Conservation (phyloP, 2,888 invertebrate species). For the Cataglyphis altisquamis region DNA sequence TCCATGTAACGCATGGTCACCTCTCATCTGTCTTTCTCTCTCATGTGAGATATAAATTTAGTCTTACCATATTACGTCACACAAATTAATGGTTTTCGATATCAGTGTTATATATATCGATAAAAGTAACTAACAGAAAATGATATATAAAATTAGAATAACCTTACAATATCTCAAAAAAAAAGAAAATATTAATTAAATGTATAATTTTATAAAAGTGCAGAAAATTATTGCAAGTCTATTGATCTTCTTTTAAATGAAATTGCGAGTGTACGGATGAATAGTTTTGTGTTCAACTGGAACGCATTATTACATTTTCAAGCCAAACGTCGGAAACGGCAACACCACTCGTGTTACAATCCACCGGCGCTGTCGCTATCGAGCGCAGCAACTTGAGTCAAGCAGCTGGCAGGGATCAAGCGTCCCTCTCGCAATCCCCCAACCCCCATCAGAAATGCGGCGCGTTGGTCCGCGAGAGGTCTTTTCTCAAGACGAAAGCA, state of each 20-base stretch:
- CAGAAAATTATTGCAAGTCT: neutral
- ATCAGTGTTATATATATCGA: constrained; percentile 13
- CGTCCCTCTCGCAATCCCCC: neutral
- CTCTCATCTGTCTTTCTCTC: neutral
- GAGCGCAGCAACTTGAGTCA: constrained; percentile 24
- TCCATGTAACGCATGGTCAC: neutral
- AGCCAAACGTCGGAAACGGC: constrained; percentile 14
- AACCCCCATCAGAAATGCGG: neutral
- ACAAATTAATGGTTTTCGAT: constrained; percentile 36
- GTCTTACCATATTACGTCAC: constrained; percentile 14
- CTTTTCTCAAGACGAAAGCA: constrained; percentile 42
- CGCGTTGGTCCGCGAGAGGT: constrained; percentile 15
- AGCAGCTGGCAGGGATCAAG: constrained; percentile 39
- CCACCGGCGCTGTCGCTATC: constrained; percentile 2
- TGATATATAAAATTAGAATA: neutral
- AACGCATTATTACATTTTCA: constrained; percentile 22
- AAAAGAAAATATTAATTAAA: neutral
- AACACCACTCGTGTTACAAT: constrained; percentile 20
- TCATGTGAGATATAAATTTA: constrained; percentile 10
- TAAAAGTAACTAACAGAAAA: constrained; percentile 12
- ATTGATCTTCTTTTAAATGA: neutral
- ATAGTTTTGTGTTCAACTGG: constrained; percentile 31
- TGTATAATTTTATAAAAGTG: neutral
- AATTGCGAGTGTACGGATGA: neutral
- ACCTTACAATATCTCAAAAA: neutral